Evolutionary conservation across 2,113 vertebrate species (phyloP).

Genomic region (Chaetodon trifascialis): DNA sequence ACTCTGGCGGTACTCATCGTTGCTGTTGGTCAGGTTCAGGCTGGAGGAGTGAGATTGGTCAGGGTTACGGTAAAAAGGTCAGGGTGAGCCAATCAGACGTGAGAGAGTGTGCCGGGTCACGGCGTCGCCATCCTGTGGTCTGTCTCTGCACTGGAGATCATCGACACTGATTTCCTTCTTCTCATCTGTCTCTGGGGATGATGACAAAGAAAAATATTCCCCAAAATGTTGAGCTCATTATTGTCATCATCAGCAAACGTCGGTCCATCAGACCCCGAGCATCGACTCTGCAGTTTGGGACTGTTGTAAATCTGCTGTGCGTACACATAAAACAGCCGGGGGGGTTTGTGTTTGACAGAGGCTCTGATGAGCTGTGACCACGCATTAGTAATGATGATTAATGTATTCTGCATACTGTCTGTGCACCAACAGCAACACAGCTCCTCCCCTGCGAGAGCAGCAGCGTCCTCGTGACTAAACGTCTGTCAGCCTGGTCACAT

Average conservation of each 20-base stretch:
- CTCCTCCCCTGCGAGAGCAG: neutral
- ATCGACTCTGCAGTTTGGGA: constrained; percentile 29
- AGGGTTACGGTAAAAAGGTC: no score
- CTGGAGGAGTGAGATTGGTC: no score
- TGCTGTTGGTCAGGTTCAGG: no score
- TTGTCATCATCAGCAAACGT: neutral
- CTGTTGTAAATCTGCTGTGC: constrained; percentile 26
- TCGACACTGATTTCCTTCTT: neutral
- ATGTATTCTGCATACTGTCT: constrained; percentile 30
- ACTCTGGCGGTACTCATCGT: no score
- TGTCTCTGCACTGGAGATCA: neutral
- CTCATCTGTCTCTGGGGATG: neutral
- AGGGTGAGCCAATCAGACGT: no score
- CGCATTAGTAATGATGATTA: constrained; percentile 9
- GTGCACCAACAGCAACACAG: constrained; percentile 33
- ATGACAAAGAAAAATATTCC: neutral
- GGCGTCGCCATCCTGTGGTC: no score
- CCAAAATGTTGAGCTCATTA: neutral
- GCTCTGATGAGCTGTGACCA: constrained; percentile 44
- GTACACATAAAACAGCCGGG: constrained; percentile 29
- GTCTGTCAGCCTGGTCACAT: neutral
- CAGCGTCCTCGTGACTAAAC: neutral
- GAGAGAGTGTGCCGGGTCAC: no score
- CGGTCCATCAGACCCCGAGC: neutral
- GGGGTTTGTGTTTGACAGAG: constrained; percentile 11